Conservation (phyloP, 2,797 vertebrate genomes). For the Myotis myotis region DNA sequence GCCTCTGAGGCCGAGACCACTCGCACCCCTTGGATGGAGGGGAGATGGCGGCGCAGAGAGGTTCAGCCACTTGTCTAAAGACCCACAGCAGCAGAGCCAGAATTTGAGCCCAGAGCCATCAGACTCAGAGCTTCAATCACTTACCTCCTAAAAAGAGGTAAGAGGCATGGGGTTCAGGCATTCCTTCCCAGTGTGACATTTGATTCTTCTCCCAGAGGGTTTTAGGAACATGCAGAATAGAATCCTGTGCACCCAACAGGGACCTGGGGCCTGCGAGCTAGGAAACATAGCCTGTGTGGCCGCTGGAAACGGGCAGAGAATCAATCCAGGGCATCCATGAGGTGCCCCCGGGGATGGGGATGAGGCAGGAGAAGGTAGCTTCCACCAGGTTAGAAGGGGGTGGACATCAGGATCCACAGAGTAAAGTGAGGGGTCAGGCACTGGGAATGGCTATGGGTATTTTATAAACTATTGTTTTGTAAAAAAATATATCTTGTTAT, state of each 20-base stretch:
- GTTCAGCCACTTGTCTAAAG: not conserved
- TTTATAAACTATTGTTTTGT: not conserved
- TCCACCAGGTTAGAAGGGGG: not conserved
- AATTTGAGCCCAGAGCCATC: not conserved
- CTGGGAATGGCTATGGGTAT: not conserved
- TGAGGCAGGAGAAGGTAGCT: not conserved
- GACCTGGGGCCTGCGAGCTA: not conserved
- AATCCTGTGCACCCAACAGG: accelerated
- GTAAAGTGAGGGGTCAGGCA: not conserved
- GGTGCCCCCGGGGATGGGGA: not conserved
- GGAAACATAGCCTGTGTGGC: accelerated
- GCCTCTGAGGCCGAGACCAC: not conserved
- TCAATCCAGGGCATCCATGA: not conserved
- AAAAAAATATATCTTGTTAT: too few species aligned
- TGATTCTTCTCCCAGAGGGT: not conserved
- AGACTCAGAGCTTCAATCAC: not conserved
- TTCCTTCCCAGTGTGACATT: not conserved
- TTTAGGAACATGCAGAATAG: not conserved
- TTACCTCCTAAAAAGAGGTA: not conserved
- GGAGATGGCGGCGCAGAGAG: not conserved
- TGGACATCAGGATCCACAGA: not conserved
- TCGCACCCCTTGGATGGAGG: not conserved
- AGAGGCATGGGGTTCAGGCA: not conserved
- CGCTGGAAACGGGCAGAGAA: not conserved
- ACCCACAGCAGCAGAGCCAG: not conserved